phyloP scores from a whole-genome alignment of 2,113 vertebrate species.

The Bettongia penicillata region DNA sequence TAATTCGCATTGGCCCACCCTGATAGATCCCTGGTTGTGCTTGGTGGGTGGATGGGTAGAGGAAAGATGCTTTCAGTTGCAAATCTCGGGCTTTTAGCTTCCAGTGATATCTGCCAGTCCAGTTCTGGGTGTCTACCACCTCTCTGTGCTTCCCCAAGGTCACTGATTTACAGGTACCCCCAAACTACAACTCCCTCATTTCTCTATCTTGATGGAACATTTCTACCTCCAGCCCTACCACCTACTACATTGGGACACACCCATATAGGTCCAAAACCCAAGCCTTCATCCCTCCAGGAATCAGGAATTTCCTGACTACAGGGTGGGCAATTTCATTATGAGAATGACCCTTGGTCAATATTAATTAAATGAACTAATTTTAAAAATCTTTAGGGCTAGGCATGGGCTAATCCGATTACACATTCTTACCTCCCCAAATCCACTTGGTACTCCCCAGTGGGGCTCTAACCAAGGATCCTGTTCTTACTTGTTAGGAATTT shows the following conservation, averaged over 20 bases:
- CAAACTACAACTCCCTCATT: not conserved
- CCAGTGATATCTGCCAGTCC: not conserved
- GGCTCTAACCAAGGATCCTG: constrained; percentile 69
- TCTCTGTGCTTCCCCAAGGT: not conserved
- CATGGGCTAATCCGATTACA: constrained; percentile 79
- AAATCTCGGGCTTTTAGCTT: not conserved
- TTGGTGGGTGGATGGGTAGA: not conserved
- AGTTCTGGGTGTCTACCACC: not conserved
- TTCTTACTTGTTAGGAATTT: constrained; percentile 80
- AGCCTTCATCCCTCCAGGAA: not conserved
- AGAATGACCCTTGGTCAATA: not conserved
- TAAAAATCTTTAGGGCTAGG: constrained; percentile 60
- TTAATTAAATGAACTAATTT: constrained; percentile 61
- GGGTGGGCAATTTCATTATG: not conserved
- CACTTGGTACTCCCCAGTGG: constrained; percentile 77
- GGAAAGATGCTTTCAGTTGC: not conserved
- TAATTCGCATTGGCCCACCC: not conserved
- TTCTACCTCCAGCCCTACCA: not conserved
- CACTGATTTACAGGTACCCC: not conserved
- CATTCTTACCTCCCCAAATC: constrained; percentile 77
- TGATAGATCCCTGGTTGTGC: not conserved
- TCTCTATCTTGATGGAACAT: not conserved
- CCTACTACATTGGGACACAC: not conserved
- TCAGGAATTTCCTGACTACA: not conserved
- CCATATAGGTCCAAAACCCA: not conserved